phyloP scores from a whole-genome alignment of 2,113 vertebrate species.

The Sprattus sprattus region DNA sequence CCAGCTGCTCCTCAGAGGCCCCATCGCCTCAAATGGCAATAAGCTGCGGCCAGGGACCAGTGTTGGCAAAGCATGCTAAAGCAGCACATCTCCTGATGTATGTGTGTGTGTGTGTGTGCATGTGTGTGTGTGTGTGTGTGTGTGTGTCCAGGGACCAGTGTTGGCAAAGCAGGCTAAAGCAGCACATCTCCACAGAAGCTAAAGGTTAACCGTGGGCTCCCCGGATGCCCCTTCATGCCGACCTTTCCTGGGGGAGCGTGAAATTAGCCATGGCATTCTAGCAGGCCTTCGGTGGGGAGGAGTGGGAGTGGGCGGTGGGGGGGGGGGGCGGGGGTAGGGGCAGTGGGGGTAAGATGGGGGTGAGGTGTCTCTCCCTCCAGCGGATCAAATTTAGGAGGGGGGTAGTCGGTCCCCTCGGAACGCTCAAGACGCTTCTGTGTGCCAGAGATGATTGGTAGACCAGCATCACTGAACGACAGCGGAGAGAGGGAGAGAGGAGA shows the following conservation, averaged over 20 bases:
- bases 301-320: not conserved
- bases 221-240: constrained; percentile 54
- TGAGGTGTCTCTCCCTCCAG: constrained; percentile 28
- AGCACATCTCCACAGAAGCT: constrained; percentile 57
- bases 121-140: too few species aligned
- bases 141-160: constrained; percentile 15
- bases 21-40: constrained; percentile 55
- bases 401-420: not conserved
- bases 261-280: constrained; percentile 75
- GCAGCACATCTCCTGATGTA: constrained; percentile 61
- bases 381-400: not conserved
- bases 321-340: not conserved
- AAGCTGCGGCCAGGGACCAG: constrained; percentile 50
- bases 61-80: too few species aligned
- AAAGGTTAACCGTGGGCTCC: constrained; percentile 67
- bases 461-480: not conserved
- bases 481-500: constrained; percentile 10
- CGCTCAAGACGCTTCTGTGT: not conserved
- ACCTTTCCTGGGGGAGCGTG: constrained; percentile 73
- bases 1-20: not conserved
- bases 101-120: too few species aligned
- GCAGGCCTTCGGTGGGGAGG: constrained; percentile 43
- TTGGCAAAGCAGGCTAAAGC: constrained; percentile 61
- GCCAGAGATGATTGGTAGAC: not conserved
- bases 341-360: constrained; percentile 25